These are phyloP conservation scores for Megaceryle alcyon DNA, from an alignment of 2,797 vertebrate genomes.

Conservation along the genomic window DNA sequence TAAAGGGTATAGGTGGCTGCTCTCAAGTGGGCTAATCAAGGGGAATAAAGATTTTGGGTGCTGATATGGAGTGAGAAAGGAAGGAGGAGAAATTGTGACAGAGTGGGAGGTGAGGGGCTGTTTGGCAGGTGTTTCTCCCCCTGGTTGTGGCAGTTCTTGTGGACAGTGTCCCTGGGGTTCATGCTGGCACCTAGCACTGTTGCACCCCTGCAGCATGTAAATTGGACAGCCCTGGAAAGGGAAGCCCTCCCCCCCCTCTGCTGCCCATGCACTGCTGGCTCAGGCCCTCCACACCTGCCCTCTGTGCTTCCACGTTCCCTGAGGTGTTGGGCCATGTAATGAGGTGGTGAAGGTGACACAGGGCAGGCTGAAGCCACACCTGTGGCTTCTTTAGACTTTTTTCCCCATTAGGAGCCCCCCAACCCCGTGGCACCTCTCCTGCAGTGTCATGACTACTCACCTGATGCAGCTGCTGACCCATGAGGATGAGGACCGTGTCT, in stretches of 20 bases:
- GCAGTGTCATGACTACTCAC: not conserved
- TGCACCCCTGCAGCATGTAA: rapidly evolving
- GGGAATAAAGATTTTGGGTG: not conserved
- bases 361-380: not conserved
- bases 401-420: not conserved
- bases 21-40: not conserved
- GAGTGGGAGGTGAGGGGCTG: not conserved
- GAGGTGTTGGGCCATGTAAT: rapidly evolving
- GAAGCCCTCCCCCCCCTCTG: no score
- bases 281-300: not conserved
- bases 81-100: not conserved
- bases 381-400: not conserved
- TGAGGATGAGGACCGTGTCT: not conserved
- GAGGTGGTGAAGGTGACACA: not conserved
- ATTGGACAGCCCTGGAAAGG: not conserved
- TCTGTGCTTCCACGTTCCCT: not conserved
- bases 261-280: rapidly evolving
- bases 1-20: not conserved
- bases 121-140: not conserved
- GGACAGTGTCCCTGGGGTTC: not conserved
- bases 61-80: not conserved
- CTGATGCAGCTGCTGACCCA: not conserved
- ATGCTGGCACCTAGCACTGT: not conserved
- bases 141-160: not conserved
- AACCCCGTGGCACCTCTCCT: not conserved